Base-by-base conservation (phyloP, 2,888 invertebrate genomes). In the Chymomyza fuscimana region DNA sequence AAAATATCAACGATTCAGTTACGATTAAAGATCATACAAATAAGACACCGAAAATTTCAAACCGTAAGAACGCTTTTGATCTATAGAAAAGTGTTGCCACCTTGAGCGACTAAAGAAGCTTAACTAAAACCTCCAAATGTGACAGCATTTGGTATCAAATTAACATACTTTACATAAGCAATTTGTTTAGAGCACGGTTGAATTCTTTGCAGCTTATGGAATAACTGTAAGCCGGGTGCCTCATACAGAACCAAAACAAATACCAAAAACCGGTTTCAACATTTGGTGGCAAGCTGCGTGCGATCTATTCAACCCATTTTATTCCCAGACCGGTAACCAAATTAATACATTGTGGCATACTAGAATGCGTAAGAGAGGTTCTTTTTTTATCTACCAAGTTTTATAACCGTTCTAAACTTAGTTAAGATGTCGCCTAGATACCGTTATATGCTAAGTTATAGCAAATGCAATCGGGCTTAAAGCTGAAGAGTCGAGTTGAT, bases 191-290 rank as follows among this genome's bases (percentile, higher is more conserved):
- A 25, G 72, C 64, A 52, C 67, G 62, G 60, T 62, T 56, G 29
- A 62, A 77, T 73, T 72, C 68, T 72, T n/a, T 67, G 25, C 40
- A 63, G 65, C 67, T 66, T 76, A 10, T 15, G 40, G 65, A 58
- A 76, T 86, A 86, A 88, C 82, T 86, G 82, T 88, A 68, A 81
- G 70, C 78, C 22, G 52, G 67, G 25, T 62, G 15, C 25, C 36
- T 74, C 32, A 16, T 54, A 81, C 25, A 59, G 25, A 59, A 59
- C 29, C 29, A n/a, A 25, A 59, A 25, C n/a, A 16, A 25, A 25
- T 83, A 84, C 82, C 88, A 1, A 72, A 78, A 66, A 67, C 63
- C 81, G 69, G 75, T 72, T 83, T 66, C 70, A 65, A 78, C 73
- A 46, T 46, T 46, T 46, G 40, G 12, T 46, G 40, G 40, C 40